Evolutionary conservation across 2,888 invertebrate species (phyloP), one percentile per base, ranked within the genome.

Genomic region (Baronia brevicornis): DNA sequence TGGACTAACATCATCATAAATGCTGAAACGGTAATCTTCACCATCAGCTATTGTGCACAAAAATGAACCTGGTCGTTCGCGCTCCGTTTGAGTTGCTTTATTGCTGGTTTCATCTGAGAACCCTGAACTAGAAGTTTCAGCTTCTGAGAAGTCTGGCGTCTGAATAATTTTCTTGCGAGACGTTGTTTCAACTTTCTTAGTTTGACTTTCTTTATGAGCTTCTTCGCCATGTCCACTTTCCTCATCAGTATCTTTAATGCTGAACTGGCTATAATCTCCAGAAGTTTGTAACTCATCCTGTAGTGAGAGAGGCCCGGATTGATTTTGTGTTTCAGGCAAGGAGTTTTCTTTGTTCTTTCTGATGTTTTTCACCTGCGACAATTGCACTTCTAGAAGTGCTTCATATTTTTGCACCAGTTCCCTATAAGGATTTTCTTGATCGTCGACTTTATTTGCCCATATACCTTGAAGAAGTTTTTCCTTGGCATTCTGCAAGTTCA

Each of bases 361-460:
- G 44, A 80, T 78, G 42, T 78, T 85, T 54, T 77, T 86, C 26
- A 86, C 85, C 34, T 90, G 88, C 38, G 89, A 87, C 43, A 90
- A 79, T 58, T 93, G 92, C 20, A 93, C 91, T 61, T 92, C 91
- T 14, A 93, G 74, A 30, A 94, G 79, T 13, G 93, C 93, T 70
- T 94, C 93, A 65, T 94, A 95, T 65, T 94, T 94, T 64, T 93
- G 92, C 29, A 94, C 93, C 48, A 95, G 80, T 34, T 90, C 91
- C 57, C 91, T 87, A 71, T 94, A 94, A 0, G 92, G 90, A 66
- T 92, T 92, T 41, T 85, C 86, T 48, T 80, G 79, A 40, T 78
- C 78, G 46, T 82, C 78, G 55, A 77, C 82, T 55, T 82, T 84
- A 51, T 84, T 84, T 26, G 84, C 84, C 84, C 84, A 84, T 50